Evolutionary conservation across 2,113 vertebrate species (phyloP).

Genomic region (Speoplatyrhinus poulsoni): DNA sequence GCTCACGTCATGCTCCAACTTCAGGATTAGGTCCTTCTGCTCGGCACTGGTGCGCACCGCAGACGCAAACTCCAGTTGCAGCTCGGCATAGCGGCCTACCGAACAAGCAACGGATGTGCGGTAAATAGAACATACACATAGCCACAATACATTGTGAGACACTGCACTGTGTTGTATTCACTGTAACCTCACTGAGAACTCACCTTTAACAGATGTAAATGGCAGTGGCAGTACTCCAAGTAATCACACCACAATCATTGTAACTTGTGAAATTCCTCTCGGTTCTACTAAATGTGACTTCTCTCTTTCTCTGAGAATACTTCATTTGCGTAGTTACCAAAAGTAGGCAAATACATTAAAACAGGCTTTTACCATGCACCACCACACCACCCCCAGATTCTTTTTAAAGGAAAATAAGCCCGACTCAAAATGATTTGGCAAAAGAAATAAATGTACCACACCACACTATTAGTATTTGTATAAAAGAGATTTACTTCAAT

Average conservation of each 20-base stretch:
- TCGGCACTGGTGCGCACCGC: slow-evolving; percentile 76
- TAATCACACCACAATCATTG: slow-evolving; percentile 17
- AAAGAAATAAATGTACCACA: slow-evolving; percentile 64
- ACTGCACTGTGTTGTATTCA: not conserved
- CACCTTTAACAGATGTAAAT: slow-evolving; percentile 47
- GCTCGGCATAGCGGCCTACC: slow-evolving; percentile 84
- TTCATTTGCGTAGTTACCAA: slow-evolving; percentile 11
- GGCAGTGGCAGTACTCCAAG: slow-evolving; percentile 27
- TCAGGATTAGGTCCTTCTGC: slow-evolving; percentile 90
- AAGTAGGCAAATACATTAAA: not conserved
- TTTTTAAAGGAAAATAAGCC: not conserved
- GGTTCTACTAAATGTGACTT: slow-evolving; percentile 10
- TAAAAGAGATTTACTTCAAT: slow-evolving; percentile 99
- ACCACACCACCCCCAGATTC: not conserved
- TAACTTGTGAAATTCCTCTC: slow-evolving; percentile 11
- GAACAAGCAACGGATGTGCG: not conserved
- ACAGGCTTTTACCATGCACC: not conserved
- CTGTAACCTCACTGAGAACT: slow-evolving; percentile 27
- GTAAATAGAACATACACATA: not conserved
- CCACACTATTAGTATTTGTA: slow-evolving; percentile 94
- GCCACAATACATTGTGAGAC: not conserved
- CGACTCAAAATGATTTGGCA: slow-evolving; percentile 1
- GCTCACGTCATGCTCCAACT: slow-evolving; percentile 93
- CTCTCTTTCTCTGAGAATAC: slow-evolving; percentile 75
- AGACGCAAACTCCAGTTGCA: slow-evolving; percentile 85